Conservation (phyloP, 2,797 vertebrate species). For the Meda fulgida region DNA sequence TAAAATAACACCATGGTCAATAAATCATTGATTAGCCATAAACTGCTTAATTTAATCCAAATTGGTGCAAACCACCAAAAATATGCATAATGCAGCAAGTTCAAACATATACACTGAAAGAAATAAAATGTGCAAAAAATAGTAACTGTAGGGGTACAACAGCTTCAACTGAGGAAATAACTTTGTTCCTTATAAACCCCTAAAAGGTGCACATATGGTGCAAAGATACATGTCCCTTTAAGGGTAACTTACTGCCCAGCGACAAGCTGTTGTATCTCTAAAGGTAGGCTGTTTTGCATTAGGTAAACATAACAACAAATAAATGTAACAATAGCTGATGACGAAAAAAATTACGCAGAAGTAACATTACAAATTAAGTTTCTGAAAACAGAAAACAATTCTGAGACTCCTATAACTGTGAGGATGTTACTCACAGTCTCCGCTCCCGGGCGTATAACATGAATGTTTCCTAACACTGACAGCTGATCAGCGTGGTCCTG, state of each 20-base stretch:
- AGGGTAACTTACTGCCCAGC: no score
- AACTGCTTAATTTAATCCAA: neutral
- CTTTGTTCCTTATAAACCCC: neutral
- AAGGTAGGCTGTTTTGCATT: no score
- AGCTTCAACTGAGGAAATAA: neutral
- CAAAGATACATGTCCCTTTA: no score
- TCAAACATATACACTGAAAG: neutral
- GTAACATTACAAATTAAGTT: neutral
- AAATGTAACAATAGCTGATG: no score
- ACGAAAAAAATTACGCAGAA: no score
- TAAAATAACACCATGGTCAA: neutral
- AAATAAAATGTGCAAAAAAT: neutral
- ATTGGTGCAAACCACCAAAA: neutral
- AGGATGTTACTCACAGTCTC: conserved; percentile 42
- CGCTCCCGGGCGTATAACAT: conserved; percentile 59
- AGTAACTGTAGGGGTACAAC: neutral
- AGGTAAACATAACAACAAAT: neutral
- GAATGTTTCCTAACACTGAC: conserved; percentile 77
- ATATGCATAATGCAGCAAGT: neutral
- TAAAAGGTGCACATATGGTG: no score
- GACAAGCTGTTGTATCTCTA: no score
- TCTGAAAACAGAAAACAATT: neutral
- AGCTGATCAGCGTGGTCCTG: conserved; percentile 80
- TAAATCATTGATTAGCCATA: neutral
- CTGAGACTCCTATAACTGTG: neutral